Conservation (phyloP, 2,888 invertebrate species). For the Ommatoiulus sabulosus region DNA sequence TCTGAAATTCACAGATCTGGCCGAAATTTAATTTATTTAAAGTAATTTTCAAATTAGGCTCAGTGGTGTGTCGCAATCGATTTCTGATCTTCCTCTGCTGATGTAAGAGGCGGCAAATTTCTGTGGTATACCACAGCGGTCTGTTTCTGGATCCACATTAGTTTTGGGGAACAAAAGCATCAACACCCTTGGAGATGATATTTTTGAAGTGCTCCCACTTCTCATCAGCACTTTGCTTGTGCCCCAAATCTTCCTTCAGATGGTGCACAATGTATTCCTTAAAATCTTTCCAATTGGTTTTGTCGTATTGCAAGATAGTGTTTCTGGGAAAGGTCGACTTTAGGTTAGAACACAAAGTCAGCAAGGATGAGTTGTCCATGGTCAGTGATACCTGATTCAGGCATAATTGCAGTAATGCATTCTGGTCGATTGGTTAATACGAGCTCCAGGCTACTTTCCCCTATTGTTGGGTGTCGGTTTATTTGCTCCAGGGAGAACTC, state of each 20-base stretch:
- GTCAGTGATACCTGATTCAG: neutral
- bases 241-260: no score
- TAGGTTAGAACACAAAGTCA: neutral
- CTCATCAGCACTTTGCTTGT: neutral
- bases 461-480: neutral
- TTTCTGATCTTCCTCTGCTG: no score
- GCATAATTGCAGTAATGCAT: neutral
- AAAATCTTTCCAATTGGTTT: neutral
- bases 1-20: no score
- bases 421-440: neutral
- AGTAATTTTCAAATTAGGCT: no score
- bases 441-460: neutral
- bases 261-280: neutral
- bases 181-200: neutral
- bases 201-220: neutral
- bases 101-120: neutral
- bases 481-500: neutral
- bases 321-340: neutral
- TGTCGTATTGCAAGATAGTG: neutral
- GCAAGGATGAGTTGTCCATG: neutral
- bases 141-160: neutral
- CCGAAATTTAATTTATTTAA: no score
- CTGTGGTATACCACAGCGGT: neutral
- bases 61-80: no score
- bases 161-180: neutral